Base-by-base conservation (phyloP, 2,113 vertebrate species). In the Menura novaehollandiae region DNA sequence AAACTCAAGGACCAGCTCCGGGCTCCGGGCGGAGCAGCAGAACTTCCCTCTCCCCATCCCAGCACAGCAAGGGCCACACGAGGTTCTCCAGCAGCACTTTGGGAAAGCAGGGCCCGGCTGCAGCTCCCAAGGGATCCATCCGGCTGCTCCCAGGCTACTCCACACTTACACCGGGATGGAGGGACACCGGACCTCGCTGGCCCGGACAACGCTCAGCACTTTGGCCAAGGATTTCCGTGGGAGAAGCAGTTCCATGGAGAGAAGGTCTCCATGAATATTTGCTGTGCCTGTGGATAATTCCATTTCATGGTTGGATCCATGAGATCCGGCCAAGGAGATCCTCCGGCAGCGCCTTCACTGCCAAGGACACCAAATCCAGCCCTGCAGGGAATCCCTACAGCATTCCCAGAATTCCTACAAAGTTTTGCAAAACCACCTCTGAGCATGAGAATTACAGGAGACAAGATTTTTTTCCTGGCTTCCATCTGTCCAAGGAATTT, bases 281-380 rank as follows among this genome's bases (percentile, higher is more conserved):
- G 52, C 82, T 13, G 44, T 20, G 73, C 63, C 81, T 32, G 7
- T 6, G 11, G 20, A 3, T 39, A 22, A 37, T 13, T 2, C 27
- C 6, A 1, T 5, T 19, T 28, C 78, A 11, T 0, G 11, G 17
- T 1, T 8, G 55, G 75, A 15, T n/a, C 87, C 83, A 6, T 6
- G 46, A 4, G n/a, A 37, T 28, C 37, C 5, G 1, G 49, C 49
- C 63, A 2, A 26, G 79, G 41, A 49, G 66, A 74, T 22, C 3
- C 66, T 15, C 8, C 0, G 0, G 74, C 62, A 63, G 59, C 0
- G 4, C 52, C 58, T 7, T 24, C 13, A 1, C 41, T 15, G 46
- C 58, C 11, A 16, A 4, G 20, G 39, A 20, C 22, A 12, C 71
- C 18, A 35, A 41, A 33, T 1, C 73, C 81, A 53, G 6, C 44